Evolutionary conservation across 2,113 vertebrate genomes (phyloP).

Genomic region (Gorsachius goisagi): DNA sequence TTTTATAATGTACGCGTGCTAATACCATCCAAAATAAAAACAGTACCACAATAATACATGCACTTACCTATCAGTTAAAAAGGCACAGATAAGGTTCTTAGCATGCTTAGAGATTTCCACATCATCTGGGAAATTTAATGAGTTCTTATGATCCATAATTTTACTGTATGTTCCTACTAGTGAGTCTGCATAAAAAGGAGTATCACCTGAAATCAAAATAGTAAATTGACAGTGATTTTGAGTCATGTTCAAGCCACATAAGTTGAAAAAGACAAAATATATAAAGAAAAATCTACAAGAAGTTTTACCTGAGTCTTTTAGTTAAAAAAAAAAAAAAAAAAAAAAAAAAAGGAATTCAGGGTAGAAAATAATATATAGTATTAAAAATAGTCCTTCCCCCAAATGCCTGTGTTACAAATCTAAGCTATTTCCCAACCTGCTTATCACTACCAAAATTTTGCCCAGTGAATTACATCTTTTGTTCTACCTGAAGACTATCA

Average conservation of each 20-base stretch:
- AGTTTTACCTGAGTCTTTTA: not conserved
- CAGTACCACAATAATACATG: not conserved
- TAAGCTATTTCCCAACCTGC: not conserved
- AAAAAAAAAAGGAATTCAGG: not conserved
- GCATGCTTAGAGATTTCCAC: constrained; percentile 97
- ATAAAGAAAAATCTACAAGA: not conserved
- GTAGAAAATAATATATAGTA: not conserved
- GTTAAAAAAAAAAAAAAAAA: not conserved
- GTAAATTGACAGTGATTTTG: not conserved
- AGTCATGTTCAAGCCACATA: not conserved
- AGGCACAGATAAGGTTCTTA: constrained; percentile 97
- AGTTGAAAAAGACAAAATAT: not conserved
- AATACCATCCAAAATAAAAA: not conserved
- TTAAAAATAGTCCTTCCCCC: not conserved
- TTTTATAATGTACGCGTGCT: not conserved
- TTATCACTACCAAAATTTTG: not conserved
- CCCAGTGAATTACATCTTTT: not conserved
- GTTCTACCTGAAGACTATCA: not conserved
- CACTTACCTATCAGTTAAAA: constrained; percentile 92
- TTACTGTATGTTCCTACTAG: constrained; percentile 98
- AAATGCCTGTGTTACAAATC: not conserved
- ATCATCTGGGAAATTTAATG: constrained; percentile 94
- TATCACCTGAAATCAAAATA: constrained; percentile 85
- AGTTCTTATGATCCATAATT: constrained; percentile 99
- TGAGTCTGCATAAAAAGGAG: constrained; percentile 98